These are phyloP conservation scores for Axis porcinus DNA, from an alignment of 2,113 vertebrate species.

Conservation along the genomic window DNA sequence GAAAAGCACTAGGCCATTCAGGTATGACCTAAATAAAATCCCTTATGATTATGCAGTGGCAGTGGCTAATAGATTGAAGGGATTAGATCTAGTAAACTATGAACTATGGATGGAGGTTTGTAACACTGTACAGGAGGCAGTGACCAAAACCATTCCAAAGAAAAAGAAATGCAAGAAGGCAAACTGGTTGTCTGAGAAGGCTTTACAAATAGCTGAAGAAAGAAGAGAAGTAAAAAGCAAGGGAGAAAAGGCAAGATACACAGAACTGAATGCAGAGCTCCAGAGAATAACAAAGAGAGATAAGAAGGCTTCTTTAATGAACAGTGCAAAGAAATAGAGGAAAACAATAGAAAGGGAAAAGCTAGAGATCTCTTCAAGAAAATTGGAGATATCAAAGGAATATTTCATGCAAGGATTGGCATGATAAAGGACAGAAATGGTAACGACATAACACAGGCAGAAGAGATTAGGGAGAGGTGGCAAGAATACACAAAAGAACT, in stretches of 20 bases:
- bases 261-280: neutral
- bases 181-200: neutral
- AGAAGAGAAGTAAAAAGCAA: neutral
- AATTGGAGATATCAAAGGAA: neutral
- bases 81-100: neutral
- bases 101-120: neutral
- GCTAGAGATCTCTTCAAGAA: neutral
- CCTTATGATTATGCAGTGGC: neutral
- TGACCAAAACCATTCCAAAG: neutral
- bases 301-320: neutral
- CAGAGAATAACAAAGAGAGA: neutral
- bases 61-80: rapidly evolving
- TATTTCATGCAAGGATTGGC: neutral
- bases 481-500: neutral
- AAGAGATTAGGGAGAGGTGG: neutral
- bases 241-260: neutral
- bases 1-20: neutral
- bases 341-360: neutral
- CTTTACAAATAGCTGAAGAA: neutral
- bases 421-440: neutral
- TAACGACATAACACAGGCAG: neutral
- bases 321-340: neutral
- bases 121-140: neutral
- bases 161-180: neutral
- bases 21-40: neutral